Percentiles rank a stretch among this genome's conserved stretches.
Conservation (phyloP, 2,888 invertebrate species). For the Criorhina ranunculi region DNA sequence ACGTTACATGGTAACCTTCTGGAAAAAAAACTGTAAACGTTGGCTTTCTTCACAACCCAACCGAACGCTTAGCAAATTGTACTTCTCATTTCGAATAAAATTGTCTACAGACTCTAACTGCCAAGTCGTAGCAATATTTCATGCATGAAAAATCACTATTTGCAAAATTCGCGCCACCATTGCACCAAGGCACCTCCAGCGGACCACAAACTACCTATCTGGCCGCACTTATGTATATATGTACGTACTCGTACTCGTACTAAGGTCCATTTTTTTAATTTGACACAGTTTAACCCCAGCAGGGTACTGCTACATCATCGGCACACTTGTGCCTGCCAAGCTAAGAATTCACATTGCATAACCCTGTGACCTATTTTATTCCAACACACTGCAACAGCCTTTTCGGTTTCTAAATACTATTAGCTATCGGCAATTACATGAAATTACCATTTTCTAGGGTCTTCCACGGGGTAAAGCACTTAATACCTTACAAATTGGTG, state of each 20-base stretch:
- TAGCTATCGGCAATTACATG: conserved; percentile 55
- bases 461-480: conserved; percentile 9
- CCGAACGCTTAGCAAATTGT: no score
- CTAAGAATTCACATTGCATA: conserved; percentile 46
- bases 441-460: conserved; percentile 47
- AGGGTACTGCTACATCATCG: not conserved
- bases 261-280: conserved; percentile 15
- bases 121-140: conserved; percentile 5
- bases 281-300: conserved; percentile 20
- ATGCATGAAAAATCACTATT: conserved; percentile 7
- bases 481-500: conserved; percentile 33
- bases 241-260: no score
- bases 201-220: not conserved
- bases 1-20: no score
- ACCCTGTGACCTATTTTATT: conserved; percentile 49
- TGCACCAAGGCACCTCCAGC: not conserved
- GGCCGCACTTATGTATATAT: not conserved
- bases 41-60: no score
- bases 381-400: conserved; percentile 5
- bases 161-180: not conserved
- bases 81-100: not conserved
- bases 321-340: not conserved
- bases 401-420: conserved; percentile 61
- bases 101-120: no score
- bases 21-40: no score